Percentiles rank a stretch among this genome's conserved stretches.
Conservation (phyloP, 2,888 invertebrate species). For the Ormia ochracea region DNA sequence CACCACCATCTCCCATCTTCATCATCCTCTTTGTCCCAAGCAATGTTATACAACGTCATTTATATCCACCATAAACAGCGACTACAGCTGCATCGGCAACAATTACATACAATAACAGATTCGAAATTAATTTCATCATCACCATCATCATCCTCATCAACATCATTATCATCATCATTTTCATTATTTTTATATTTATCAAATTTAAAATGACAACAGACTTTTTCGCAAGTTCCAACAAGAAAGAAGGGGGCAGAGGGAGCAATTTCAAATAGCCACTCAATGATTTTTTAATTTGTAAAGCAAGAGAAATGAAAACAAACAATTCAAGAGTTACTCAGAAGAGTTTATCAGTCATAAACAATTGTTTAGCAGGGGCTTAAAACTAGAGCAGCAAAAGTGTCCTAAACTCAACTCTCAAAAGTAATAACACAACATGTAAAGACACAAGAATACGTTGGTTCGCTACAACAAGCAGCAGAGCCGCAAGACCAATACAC, state of each 20-base stretch:
- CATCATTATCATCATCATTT: slow-evolving; percentile 6
- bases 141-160: neutral
- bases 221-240: slow-evolving; percentile 18
- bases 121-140: neutral
- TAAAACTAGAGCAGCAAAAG: slow-evolving; percentile 4
- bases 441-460: neutral
- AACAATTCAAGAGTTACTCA: slow-evolving; percentile 45
- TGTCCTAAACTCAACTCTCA: slow-evolving; percentile 29
- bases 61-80: too few relatives aligned
- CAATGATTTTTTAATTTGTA: slow-evolving; percentile 29
- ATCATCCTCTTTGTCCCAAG: neutral
- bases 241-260: neutral
- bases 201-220: slow-evolving; percentile 39
- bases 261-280: neutral
- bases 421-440: neutral
- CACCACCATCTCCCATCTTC: neutral
- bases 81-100: slow-evolving; percentile 24
- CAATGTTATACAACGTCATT: neutral
- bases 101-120: neutral
- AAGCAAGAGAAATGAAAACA: slow-evolving; percentile 5
- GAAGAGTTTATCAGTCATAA: slow-evolving; percentile 22
- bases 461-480: neutral
- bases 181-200: neutral
- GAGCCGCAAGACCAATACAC: neutral
- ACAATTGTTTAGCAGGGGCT: slow-evolving; percentile 5